These are phyloP conservation scores for Sinosuthora webbiana DNA, from an alignment of 2,113 vertebrate genomes.

Conservation along the genomic window DNA sequence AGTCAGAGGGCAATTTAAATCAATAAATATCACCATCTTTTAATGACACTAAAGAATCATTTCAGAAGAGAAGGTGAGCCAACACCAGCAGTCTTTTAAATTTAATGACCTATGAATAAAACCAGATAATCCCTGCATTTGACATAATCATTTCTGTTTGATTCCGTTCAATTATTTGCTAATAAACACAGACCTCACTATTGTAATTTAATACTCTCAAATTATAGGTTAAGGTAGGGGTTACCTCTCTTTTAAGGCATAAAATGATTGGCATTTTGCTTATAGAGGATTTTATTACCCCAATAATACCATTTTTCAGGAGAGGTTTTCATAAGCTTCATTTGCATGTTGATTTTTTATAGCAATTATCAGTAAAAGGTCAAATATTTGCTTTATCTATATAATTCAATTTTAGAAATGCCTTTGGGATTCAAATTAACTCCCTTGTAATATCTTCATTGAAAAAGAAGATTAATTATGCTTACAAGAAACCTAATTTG, in stretches of 20 bases:
- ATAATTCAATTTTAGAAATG: slow-evolving; percentile 82
- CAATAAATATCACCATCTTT: background rate
- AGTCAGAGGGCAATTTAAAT: background rate
- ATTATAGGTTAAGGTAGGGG: slow-evolving; percentile 4
- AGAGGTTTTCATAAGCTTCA: slow-evolving; percentile 64
- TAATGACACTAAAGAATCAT: background rate
- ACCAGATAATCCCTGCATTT: slow-evolving; percentile 36
- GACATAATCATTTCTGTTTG: slow-evolving; percentile 18
- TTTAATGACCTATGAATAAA: slow-evolving; percentile 48
- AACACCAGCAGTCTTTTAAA: slow-evolving; percentile 3
- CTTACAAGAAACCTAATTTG: slow-evolving; percentile 84
- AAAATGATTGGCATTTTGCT: slow-evolving; percentile 21
- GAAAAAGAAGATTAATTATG: slow-evolving; percentile 83
- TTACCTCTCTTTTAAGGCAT: slow-evolving; percentile 5
- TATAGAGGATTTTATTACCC: slow-evolving; percentile 42
- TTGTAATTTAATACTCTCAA: slow-evolving; percentile 21
- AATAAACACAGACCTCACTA: slow-evolving; percentile 36
- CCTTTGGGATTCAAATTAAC: slow-evolving; percentile 82
- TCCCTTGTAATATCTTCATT: slow-evolving; percentile 82
- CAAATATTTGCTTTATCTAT: slow-evolving; percentile 85
- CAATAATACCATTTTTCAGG: background rate
- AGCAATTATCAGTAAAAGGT: slow-evolving; percentile 81
- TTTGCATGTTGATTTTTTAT: slow-evolving; percentile 72
- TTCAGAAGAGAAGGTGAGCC: background rate
- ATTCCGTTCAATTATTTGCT: slow-evolving; percentile 59